Evolutionary conservation across 2,888 invertebrate species (phyloP).

Genomic region (Eilema griseolum): DNA sequence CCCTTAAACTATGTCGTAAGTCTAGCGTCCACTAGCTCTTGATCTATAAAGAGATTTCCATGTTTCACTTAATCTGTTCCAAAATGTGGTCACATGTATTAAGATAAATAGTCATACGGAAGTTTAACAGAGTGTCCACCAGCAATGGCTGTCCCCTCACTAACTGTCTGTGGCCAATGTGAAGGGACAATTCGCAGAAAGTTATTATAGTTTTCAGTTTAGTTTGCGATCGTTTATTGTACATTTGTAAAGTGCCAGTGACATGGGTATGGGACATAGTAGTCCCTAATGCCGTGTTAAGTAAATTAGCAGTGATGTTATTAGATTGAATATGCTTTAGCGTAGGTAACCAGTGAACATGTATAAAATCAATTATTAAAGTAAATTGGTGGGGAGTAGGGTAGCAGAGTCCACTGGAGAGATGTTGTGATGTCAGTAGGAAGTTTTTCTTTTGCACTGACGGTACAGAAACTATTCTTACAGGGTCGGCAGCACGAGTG

Average conservation of each 20-base stretch:
- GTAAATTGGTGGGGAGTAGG: too few species aligned
- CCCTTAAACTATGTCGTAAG: neutral
- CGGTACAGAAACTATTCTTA: too few species aligned
- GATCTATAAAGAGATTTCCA: neutral
- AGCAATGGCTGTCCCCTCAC: neutral
- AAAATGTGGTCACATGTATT: slow-evolving; percentile 4
- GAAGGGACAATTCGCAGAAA: neutral
- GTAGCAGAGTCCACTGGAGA: too few species aligned
- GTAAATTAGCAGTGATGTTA: neutral
- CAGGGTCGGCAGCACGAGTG: too few species aligned
- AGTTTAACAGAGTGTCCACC: neutral
- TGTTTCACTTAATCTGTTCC: slow-evolving; percentile 1
- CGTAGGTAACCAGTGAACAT: neutral
- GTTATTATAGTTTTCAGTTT: neutral
- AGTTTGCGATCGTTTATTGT: slow-evolving; percentile 1
- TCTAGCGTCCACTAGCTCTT: neutral
- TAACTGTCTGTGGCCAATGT: neutral
- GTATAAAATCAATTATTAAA: slow-evolving; percentile 1
- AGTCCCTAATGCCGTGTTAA: neutral
- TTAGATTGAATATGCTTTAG: neutral
- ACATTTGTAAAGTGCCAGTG: neutral
- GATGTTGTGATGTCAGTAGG: too few species aligned
- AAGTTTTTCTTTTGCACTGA: too few species aligned
- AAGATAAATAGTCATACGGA: neutral
- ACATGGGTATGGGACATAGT: neutral